Evolutionary conservation across 2,113 vertebrate species (phyloP).

Genomic region (Artemisiospiza belli): DNA sequence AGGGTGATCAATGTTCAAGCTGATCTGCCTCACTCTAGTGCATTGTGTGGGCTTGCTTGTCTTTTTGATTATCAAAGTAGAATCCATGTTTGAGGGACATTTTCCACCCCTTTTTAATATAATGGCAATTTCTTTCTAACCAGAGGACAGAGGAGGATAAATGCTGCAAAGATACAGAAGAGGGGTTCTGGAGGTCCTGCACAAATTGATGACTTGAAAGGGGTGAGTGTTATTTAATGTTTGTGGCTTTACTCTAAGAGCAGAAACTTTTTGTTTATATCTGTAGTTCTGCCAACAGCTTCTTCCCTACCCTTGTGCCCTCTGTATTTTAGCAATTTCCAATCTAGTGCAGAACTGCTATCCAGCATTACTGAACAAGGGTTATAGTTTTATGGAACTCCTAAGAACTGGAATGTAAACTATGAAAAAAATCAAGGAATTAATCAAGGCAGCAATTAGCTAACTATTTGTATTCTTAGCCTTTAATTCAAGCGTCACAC

Average conservation of each 20-base stretch:
- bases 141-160: not conserved
- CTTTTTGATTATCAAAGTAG: not conserved
- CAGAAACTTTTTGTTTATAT: not conserved
- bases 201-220: not conserved
- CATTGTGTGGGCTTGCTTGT: not conserved
- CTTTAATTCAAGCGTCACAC: not conserved
- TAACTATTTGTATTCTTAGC: not conserved
- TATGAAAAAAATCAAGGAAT: not conserved
- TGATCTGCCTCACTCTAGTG: not conserved
- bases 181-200: not conserved
- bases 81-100: not conserved
- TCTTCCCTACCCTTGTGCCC: not conserved
- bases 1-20: not conserved
- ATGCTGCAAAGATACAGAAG: not conserved
- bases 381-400: not conserved
- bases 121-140: not conserved
- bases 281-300: not conserved
- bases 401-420: not conserved
- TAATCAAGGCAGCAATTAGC: not conserved
- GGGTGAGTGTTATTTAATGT: not conserved
- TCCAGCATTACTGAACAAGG: not conserved
- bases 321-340: not conserved
- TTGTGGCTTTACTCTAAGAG: not conserved
- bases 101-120: accelerated
- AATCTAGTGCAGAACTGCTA: not conserved